Percentiles rank a stretch among this genome's conserved stretches.
Evolutionary conservation across 2,797 vertebrate species (phyloP).

Genomic region (Darevskia nairensis): DNA sequence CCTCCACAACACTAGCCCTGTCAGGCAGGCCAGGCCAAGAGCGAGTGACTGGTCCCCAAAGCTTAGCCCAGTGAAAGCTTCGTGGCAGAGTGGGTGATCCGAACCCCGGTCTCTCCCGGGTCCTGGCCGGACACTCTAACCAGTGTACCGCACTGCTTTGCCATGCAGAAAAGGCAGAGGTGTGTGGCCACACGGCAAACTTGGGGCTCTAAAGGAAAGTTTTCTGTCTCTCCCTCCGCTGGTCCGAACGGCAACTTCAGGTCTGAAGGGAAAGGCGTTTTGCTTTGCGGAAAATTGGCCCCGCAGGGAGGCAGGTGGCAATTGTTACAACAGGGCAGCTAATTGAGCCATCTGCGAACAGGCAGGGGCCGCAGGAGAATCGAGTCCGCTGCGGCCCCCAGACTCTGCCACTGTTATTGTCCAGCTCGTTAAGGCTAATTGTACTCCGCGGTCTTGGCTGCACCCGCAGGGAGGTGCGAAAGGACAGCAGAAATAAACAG

Average conservation of each 20-base stretch:
- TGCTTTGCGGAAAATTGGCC: background rate
- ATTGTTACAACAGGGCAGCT: accelerated
- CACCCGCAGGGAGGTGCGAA: conserved; percentile 10
- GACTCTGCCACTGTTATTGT: background rate
- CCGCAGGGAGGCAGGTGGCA: accelerated
- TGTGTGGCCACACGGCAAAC: background rate
- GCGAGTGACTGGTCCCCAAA: no score
- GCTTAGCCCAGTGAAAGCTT: no score
- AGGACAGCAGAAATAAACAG: background rate
- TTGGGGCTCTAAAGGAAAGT: background rate
- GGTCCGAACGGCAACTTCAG: background rate
- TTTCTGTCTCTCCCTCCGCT: background rate
- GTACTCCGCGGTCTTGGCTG: background rate
- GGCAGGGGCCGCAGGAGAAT: background rate
- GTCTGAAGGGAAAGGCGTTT: background rate
- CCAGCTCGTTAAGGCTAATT: conserved; percentile 61
- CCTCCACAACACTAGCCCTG: no score
- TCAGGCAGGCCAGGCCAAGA: no score
- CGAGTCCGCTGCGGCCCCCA: background rate
- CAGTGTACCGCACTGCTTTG: no score
- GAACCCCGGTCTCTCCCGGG: no score
- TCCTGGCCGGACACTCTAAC: no score
- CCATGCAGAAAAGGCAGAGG: background rate
- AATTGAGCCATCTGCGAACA: conserved; percentile 38
- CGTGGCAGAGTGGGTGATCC: no score